Base-by-base conservation (phyloP, 2,888 invertebrate genomes). In the Euzetes globulus region DNA sequence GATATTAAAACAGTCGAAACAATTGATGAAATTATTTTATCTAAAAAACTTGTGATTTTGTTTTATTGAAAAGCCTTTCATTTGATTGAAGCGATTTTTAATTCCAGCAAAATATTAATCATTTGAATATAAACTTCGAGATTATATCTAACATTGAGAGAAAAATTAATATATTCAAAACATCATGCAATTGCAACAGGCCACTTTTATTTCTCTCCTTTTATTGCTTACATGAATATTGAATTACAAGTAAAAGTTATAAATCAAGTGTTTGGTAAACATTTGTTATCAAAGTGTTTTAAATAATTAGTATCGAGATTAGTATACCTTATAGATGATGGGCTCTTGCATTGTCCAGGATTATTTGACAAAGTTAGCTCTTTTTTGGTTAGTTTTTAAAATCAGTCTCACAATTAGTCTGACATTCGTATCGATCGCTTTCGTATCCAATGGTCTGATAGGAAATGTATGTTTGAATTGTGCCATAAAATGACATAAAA, bases 261-360 rank as follows among this genome's bases (percentile, higher is more conserved):
- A 41, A 41, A 41, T 41, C 41, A 41, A 41, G 41, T 41, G 41
- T 41, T 41, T 41, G 6, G 41, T 11, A 41, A 41, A 41, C 13
- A 41, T 41, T 41, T 4, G 13, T 15, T 19, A 3, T 60, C 11
- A 60, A 29, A 25, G 17, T 13, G 25, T 50, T 29, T 27, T 37
- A 37, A 52, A 65, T 37, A 65, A 11, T 65, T 65, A 65, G 17
- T 65, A 37, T 15, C 19, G 15, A 58, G n/a, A 70, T 45, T 70
- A 70, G 45, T 70, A 65, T 70, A 70, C 70, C 70, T 70, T 70
- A 70, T 70, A 70, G 15, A 70, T 19, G 33, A 70, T 70, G 5
- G 70, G 70, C 27, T 70, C 70, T 27, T 25, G 5, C 70, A 70
- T 65, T 65, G 37, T 17, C n/a, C 19, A 1, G 19, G 19, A 19